Evolutionary conservation across 2,888 invertebrate species (phyloP), one percentile per base, ranked within the genome.

Genomic region (Phrixothrix hirtus): DNA sequence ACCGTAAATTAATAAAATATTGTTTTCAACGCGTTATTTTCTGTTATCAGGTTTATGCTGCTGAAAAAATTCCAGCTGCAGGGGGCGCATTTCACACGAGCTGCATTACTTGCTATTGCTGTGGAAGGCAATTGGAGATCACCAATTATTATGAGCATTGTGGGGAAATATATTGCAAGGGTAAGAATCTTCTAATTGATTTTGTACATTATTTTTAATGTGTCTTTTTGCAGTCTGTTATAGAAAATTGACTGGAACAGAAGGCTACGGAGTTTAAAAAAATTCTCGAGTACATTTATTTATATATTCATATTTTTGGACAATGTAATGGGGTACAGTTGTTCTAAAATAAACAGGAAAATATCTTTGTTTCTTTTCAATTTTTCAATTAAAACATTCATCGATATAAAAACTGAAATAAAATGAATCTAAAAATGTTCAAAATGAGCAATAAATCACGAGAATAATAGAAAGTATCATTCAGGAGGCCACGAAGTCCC

Each of bases 121-220:
- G 79, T 56, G 74, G 77, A 37, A 79, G 78, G 59, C 76, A 75
- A 2, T 63, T 80, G 55, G 78, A 79, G 54, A 68, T 78, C 7
- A 68, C 76, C 55, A 79, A 74, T 29, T 75, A 77, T 43, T 76
- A 75, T 48, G 79, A 79, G 56, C 75, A 76, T 48, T 75, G 75
- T 35, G 77, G 78, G 6, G 79, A 80, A 62, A 78, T 80, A 58
- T 79, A 78, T 63, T 80, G 80, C 63, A 79, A 77, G 71, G 76
- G 79, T 79, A 69, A 72, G 77, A n/a, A n/a, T n/a, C n/a, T n/a
- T n/a, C n/a, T n/a, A n/a, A n/a, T n/a, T n/a, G n/a, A n/a, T n/a
- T n/a, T n/a, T n/a, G n/a, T n/a, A n/a, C n/a, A n/a, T n/a, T n/a
- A n/a, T n/a, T n/a, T n/a, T n/a, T n/a, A n/a, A 34, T 14, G 7